phyloP scores from a whole-genome alignment of 2,797 vertebrate genomes.

The Salmo trutta region DNA sequence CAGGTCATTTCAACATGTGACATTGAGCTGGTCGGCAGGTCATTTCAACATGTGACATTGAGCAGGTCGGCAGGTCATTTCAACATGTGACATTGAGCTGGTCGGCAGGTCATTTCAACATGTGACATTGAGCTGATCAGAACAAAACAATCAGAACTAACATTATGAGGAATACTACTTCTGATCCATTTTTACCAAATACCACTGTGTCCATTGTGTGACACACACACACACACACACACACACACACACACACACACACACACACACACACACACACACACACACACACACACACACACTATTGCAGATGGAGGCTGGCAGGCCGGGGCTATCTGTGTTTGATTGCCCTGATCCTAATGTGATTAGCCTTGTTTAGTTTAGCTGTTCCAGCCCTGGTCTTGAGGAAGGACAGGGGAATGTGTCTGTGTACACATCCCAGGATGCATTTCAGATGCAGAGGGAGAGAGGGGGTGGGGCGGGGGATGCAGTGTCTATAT shows the following conservation, averaged over 20 bases:
- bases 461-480: background rate
- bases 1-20: too few species aligned
- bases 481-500: background rate
- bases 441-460: constrained; percentile 11
- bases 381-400: constrained; percentile 56
- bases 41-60: background rate
- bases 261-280: constrained; percentile 9
- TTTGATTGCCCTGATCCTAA: constrained; percentile 65
- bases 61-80: background rate
- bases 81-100: background rate
- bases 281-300: constrained; percentile 22
- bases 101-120: background rate
- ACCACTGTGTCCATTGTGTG: too few species aligned
- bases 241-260: constrained; percentile 4
- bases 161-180: background rate
- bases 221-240: constrained; percentile 18
- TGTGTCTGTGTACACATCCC: constrained; percentile 36
- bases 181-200: too few species aligned
- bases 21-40: background rate
- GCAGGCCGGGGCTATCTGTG: constrained; percentile 53
- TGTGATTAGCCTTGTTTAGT: constrained; percentile 64
- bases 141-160: background rate
- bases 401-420: constrained; percentile 42
- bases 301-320: constrained; percentile 29
- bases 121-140: background rate